A percentile compares a stretch with the other conserved stretches of the same genome.
Evolutionary conservation across 2,797 vertebrate genomes (phyloP).

Genomic region (Sebastes kiyomatsui): DNA sequence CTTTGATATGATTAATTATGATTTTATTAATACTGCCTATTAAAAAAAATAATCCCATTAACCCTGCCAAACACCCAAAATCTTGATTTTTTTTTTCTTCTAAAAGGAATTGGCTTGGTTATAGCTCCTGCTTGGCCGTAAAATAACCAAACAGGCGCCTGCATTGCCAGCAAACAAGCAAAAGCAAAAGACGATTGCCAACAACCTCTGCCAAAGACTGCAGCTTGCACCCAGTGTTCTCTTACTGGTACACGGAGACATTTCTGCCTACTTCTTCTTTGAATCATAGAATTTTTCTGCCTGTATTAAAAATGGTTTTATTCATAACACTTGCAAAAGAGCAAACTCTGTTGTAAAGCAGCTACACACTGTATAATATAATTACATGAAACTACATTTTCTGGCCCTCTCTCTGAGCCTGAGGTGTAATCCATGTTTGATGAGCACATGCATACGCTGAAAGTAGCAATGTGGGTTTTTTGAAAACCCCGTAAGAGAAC

Average conservation of each 20-base stretch:
- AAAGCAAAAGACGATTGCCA: constrained; percentile 65
- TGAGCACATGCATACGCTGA: not conserved
- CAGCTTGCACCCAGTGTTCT: constrained; percentile 65
- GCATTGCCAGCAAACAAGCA: constrained; percentile 64
- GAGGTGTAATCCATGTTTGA: constrained; percentile 18
- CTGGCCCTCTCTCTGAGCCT: not conserved
- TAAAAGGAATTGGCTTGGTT: constrained; percentile 63
- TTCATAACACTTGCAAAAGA: constrained; percentile 6
- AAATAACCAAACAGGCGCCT: constrained; percentile 67
- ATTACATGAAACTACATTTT: constrained; percentile 5
- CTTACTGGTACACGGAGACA: constrained; percentile 39
- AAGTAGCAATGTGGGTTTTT: not conserved
- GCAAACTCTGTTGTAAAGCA: constrained; percentile 13
- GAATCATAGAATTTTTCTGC: constrained; percentile 24
- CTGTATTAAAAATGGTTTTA: constrained; percentile 19
- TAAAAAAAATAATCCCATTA: constrained; percentile 44
- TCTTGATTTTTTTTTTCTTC: constrained; percentile 44
- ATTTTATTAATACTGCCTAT: constrained; percentile 44
- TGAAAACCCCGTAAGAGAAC: not conserved
- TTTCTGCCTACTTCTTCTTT: constrained; percentile 49
- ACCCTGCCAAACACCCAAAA: constrained; percentile 51
- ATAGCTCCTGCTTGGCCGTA: constrained; percentile 57
- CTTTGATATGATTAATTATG: constrained; percentile 33
- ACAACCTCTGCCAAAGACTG: constrained; percentile 66
- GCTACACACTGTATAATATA: not conserved